phyloP scores from a whole-genome alignment of 2,797 vertebrate species.

The Phalanger gymnotis region DNA sequence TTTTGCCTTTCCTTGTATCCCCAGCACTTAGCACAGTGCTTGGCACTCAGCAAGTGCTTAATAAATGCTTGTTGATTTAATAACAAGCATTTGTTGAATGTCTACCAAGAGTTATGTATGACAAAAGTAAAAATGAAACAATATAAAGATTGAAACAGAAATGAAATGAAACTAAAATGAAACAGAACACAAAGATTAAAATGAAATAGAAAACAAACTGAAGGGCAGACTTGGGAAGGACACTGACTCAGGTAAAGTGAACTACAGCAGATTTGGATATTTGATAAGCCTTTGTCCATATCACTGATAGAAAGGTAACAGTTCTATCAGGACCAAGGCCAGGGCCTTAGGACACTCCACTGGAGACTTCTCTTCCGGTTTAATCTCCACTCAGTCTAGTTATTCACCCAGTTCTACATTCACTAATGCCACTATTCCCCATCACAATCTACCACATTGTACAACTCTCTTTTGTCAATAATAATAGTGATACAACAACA shows the following conservation, averaged over 20 bases:
- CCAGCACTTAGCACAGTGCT: neutral
- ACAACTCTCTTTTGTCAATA: neutral
- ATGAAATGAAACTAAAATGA: neutral
- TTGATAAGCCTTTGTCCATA: neutral
- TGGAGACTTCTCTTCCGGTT: neutral
- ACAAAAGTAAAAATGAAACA: neutral
- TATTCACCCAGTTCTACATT: neutral
- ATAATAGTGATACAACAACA: neutral
- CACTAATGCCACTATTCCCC: neutral
- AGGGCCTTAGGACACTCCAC: neutral
- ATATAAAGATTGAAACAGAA: neutral
- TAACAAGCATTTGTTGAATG: neutral
- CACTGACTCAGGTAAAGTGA: neutral
- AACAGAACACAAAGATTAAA: neutral
- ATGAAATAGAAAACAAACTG: neutral
- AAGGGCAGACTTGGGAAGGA: neutral
- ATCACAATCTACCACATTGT: neutral
- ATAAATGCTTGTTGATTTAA: neutral
- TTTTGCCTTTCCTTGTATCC: neutral
- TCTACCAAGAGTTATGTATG: neutral
- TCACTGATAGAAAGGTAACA: neutral
- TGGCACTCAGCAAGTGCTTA: neutral
- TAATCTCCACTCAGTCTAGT: neutral
- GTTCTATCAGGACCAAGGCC: neutral
- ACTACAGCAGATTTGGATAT: neutral